Base-by-base conservation (phyloP, 2,113 vertebrate genomes). In the Symphodus melops region DNA sequence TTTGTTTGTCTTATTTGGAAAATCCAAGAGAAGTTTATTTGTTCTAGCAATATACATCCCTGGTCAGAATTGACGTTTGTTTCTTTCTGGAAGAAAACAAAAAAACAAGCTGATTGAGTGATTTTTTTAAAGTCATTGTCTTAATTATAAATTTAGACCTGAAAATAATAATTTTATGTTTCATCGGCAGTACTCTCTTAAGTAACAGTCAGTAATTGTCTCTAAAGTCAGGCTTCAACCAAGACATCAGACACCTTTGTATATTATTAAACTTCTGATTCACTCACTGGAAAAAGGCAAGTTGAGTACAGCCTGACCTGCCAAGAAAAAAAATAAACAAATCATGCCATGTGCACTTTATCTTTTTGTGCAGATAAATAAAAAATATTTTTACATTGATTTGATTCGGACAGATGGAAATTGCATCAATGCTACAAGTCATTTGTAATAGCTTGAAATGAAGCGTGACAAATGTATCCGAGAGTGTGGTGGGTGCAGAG, bases 401-500 rank as follows among this genome's bases (percentile, higher is more conserved):
- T 60, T 37, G 8, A 66, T 21, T 36, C 53, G 39, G 16, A 71
- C 14, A 16, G 11, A 41, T 58, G 23, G 52, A 79, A 72, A 57
- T 72, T 28, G 36, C 57, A 63, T 70, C 21, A 2, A 19, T 52
- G 54, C 44, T 25, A 11, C 42, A 12, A 69, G 8, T 54, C 21
- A 33, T 74, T 58, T 68, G 3, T 68, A 67, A 80, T 39, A 59
- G 48, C n/a, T 20, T 9, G 2, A 6, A 33, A 70, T 71, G 41
- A 57, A 76, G 51, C 4, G 2, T 63, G 66, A 79, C 61, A 48
- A 7, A 61, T 75, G 3, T 72, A 13, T 82, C 53, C 41, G 49
- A 62, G 66, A 69, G 49, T 23, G 9, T 78, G 9, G 70, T 87
- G 81, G 80, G 71, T 77, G 81, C 68, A 28, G 72, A 85, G 80